Base-by-base conservation (phyloP, 1,140 invertebrate genomes). In the Eubasilissa regina region DNA sequence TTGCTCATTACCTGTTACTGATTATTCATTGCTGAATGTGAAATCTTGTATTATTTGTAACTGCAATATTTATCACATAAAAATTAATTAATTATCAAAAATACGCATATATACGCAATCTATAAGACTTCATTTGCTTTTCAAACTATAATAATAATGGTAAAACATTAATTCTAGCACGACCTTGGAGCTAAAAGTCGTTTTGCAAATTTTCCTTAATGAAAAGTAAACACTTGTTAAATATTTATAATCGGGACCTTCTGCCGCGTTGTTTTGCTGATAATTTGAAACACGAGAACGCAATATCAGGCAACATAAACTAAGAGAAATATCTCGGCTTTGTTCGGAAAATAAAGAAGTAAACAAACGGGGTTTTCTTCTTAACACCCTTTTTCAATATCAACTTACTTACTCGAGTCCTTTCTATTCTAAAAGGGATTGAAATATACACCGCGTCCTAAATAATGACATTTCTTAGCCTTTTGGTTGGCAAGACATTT, bases 261-360 rank as follows among this genome's bases (percentile, higher is more conserved):
- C 64, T 47, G 64, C 60, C 19, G 19, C 6, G 19, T 43, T 68
- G 64, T 68, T 68, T 68, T 17, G n/a, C 44, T 45, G 64, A 68
- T 68, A 68, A 68, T 68, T 68, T 68, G 64, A 68, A 68, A 68
- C 64, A 17, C 64, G 64, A 68, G 64, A 68, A 45, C 64, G 64
- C n/a, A 47, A 68, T 68, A 48, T 68, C 44, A 47, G 64, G n/a
- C 15, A 45, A 10, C 15, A 47, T 68, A 68, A 47, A 68, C n/a
- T 68, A 19, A 3, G n/a, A 9, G n/a, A 68, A 68, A 47, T 68
- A 48, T 68, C 17, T 45, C n/a, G 44, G 35, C 44, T 45, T 68
- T 68, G 64, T 68, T 68, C 35, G 35, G 19, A 13, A 64, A 64
- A 64, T 25, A 35, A 64, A 47, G 21, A n/a, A 11, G 15, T 19